Conservation (phyloP, 1,140 invertebrate genomes). For the Oncopodura yosiiana region DNA sequence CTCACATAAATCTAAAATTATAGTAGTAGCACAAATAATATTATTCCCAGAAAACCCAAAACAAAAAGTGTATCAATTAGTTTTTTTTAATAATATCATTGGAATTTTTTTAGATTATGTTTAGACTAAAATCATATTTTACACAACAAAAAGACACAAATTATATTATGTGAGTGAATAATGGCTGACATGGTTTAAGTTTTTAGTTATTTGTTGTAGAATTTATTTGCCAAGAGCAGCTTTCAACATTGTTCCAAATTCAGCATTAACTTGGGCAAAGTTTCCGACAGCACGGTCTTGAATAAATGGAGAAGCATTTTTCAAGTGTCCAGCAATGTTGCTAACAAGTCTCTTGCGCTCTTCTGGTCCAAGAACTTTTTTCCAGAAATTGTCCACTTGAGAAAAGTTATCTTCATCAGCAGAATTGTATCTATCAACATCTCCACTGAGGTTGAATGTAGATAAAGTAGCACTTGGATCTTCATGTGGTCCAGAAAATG, state of each 20-base stretch:
- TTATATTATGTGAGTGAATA: too few species aligned
- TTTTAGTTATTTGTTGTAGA: too few species aligned
- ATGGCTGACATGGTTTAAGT: too few species aligned
- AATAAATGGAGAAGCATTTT: slow-evolving; percentile 46
- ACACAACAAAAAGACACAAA: too few species aligned
- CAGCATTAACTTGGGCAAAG: slow-evolving; percentile 28
- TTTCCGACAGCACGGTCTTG: slow-evolving; percentile 36
- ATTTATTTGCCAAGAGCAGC: too few species aligned
- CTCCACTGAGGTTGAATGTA: slow-evolving; percentile 24
- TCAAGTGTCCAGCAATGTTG: slow-evolving; percentile 48
- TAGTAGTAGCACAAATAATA: too few species aligned
- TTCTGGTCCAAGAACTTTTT: slow-evolving; percentile 44
- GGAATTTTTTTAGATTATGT: too few species aligned
- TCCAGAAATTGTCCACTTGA: slow-evolving; percentile 50
- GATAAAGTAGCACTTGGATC: slow-evolving; percentile 23
- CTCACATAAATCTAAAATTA: too few species aligned
- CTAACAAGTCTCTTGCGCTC: slow-evolving; percentile 44
- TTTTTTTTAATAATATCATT: too few species aligned
- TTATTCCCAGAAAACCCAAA: too few species aligned
- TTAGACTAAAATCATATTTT: too few species aligned
- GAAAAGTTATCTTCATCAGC: slow-evolving; percentile 50
- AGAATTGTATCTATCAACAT: slow-evolving; percentile 41
- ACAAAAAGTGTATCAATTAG: too few species aligned
- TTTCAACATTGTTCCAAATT: slow-evolving; percentile 30
- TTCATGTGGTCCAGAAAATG: slow-evolving; percentile 47